These are phyloP conservation scores for Branchellion lobata DNA, from an alignment of 2,888 invertebrate species.

Conservation along the genomic window DNA sequence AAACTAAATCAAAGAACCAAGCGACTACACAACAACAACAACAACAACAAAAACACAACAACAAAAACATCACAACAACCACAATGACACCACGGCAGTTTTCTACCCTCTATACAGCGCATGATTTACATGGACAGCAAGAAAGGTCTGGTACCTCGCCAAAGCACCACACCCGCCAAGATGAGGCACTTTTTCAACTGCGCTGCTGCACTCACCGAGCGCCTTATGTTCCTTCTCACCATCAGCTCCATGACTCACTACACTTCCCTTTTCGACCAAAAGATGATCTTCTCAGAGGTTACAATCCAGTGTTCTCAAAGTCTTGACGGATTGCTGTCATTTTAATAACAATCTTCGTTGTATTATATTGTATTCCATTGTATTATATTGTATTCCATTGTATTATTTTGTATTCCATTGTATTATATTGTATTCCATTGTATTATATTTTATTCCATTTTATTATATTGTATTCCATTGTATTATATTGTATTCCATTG, in stretches of 20 bases:
- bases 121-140: slow-evolving; percentile 63
- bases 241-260: slow-evolving; percentile 77
- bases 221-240: slow-evolving; percentile 79
- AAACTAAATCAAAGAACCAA: no score
- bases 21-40: no score
- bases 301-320: no score
- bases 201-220: slow-evolving; percentile 82
- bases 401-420: not conserved
- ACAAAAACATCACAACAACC: no score
- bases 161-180: slow-evolving; percentile 66
- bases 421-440: no score
- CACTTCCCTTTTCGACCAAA: slow-evolving; percentile 71
- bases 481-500: no score
- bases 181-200: slow-evolving; percentile 80
- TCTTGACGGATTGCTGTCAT: not conserved
- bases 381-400: not conserved
- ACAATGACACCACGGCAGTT: slow-evolving; percentile 55
- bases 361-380: not conserved
- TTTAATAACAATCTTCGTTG: not conserved
- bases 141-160: slow-evolving; percentile 61
- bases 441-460: no score
- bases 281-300: slow-evolving; percentile 8
- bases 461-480: no score
- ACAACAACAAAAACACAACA: no score
- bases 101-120: slow-evolving; percentile 62